These are phyloP conservation scores for Bombus superbus DNA, from an alignment of 1,140 invertebrate species.

Conservation along the genomic window DNA sequence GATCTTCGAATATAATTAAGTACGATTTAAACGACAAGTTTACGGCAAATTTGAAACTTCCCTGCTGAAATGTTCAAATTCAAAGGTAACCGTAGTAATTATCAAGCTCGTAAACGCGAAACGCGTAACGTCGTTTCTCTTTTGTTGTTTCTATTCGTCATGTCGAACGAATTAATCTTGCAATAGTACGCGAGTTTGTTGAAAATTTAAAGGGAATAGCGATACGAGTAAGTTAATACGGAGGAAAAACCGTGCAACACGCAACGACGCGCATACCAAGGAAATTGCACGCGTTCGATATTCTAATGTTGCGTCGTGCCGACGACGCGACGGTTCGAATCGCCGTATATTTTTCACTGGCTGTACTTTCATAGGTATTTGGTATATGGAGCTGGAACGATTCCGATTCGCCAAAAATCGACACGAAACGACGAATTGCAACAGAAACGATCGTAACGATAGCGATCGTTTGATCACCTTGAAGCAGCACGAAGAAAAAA, in stretches of 20 bases:
- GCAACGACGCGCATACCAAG: background rate
- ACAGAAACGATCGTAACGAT: background rate
- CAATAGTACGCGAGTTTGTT: constrained; percentile 14
- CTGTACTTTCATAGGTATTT: background rate
- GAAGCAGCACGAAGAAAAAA: background rate
- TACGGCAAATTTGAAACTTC: background rate
- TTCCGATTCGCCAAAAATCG: background rate
- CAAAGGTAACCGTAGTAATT: background rate
- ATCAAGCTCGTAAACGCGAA: constrained; percentile 1
- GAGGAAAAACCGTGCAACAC: background rate
- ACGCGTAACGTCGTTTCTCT: background rate
- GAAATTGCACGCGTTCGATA: background rate
- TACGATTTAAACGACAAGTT: background rate
- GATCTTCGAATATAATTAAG: background rate
- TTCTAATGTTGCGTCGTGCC: background rate
- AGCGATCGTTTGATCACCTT: background rate
- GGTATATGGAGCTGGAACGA: background rate
- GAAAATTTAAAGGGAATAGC: constrained; percentile 10
- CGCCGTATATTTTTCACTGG: background rate
- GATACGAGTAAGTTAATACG: background rate
- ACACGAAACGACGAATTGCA: background rate
- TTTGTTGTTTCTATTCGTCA: background rate
- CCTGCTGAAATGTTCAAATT: background rate
- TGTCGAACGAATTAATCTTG: background rate
- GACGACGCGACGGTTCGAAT: background rate